Conservation (phyloP, 2,888 invertebrate genomes). For the Sepiola atlantica region DNA sequence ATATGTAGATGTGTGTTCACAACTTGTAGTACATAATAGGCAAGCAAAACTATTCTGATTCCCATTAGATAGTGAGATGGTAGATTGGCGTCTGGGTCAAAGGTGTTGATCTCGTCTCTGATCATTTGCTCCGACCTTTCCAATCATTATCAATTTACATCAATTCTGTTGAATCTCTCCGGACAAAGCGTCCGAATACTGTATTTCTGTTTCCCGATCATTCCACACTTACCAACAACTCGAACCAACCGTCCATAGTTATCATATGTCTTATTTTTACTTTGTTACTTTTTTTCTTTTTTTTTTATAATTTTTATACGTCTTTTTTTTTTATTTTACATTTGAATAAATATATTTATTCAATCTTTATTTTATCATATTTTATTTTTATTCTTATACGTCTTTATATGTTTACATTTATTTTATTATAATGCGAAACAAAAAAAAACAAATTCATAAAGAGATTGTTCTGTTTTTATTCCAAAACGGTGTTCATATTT, state of each 20-base stretch:
- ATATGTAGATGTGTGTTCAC: not conserved
- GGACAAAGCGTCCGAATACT: not conserved
- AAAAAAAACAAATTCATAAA: not conserved
- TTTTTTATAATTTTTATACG: too few species aligned
- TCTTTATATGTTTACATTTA: too few species aligned
- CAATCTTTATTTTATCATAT: too few species aligned
- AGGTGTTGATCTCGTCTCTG: slow-evolving; percentile 7
- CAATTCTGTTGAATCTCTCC: slow-evolving; percentile 5
- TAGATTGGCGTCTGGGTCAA: not conserved
- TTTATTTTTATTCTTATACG: too few species aligned
- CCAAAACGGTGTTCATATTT: not conserved
- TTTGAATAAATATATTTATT: too few species aligned
- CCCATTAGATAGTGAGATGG: not conserved
- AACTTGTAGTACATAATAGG: not conserved
- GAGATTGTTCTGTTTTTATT: not conserved
- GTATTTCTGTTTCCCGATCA: not conserved
- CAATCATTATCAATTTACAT: slow-evolving; percentile 8
- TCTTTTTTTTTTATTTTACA: too few species aligned
- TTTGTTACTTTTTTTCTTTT: too few species aligned
- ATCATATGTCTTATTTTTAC: not conserved
- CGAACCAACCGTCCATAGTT: not conserved
- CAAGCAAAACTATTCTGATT: not conserved
- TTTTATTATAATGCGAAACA: too few species aligned
- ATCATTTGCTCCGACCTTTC: not conserved
- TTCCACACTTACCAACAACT: not conserved